Evolutionary conservation across 92 coral and sea anemone genomes (phyloP).

Genomic region (Paragorgia papillata): DNA sequence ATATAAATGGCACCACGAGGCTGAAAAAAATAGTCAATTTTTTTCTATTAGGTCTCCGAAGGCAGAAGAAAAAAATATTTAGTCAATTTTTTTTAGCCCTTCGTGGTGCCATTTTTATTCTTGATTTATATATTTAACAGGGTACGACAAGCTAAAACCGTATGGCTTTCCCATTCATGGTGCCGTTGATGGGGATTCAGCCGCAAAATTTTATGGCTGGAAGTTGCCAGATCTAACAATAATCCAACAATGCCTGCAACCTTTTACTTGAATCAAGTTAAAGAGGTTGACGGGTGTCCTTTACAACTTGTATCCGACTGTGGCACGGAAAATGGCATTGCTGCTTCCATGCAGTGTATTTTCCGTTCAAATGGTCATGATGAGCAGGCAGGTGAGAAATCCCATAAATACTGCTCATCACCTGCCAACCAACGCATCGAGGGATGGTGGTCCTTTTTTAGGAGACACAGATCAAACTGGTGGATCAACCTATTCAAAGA

Average conservation of each 20-base stretch:
- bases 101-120: neutral
- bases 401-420: constrained; percentile 33
- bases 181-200: constrained; percentile 26
- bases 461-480: constrained; percentile 39
- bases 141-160: constrained; percentile 19
- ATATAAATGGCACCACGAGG: too few relatives aligned
- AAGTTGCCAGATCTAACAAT: constrained; percentile 29
- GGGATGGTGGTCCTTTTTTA: constrained; percentile 33
- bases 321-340: constrained; percentile 35
- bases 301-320: constrained; percentile 26
- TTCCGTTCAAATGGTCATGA: constrained; percentile 13
- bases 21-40: too few relatives aligned
- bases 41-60: too few relatives aligned
- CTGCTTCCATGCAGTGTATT: constrained; percentile 32
- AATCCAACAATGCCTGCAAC: constrained; percentile 24
- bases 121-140: constrained; percentile 7
- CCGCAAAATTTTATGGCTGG: constrained; percentile 34
- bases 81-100: neutral
- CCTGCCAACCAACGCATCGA: too few relatives aligned
- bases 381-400: constrained; percentile 21
- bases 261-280: constrained; percentile 19
- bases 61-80: too few relatives aligned
- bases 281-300: constrained; percentile 24
- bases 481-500: constrained; percentile 29
- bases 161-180: constrained; percentile 37